Evolutionary conservation across 2,113 vertebrate genomes (phyloP).

Genomic region (Buteo buteo): DNA sequence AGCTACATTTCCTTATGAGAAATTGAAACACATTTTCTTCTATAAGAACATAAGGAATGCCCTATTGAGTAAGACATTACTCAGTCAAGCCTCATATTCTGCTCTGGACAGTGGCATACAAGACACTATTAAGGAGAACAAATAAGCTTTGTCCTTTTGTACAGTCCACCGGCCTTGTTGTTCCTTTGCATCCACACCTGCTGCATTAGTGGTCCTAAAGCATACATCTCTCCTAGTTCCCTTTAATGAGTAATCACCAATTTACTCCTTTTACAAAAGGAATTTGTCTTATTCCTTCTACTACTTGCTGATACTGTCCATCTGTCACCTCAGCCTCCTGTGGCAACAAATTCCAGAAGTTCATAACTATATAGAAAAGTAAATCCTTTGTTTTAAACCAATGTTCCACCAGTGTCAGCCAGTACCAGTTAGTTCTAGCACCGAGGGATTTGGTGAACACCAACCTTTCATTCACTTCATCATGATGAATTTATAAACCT

Average conservation of each 20-base stretch:
- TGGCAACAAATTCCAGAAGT: not conserved
- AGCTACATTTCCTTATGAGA: not conserved
- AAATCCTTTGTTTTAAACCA: not conserved
- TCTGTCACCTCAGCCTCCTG: not conserved
- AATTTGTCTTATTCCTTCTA: not conserved
- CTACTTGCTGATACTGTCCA: not conserved
- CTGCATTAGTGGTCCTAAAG: not conserved
- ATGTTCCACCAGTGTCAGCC: not conserved
- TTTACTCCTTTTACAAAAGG: not conserved
- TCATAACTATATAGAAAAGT: not conserved
- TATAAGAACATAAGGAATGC: not conserved
- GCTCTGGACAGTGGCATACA: not conserved
- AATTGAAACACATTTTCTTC: not conserved
- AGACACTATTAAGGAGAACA: not conserved
- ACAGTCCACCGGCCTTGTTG: not conserved
- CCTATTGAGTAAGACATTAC: not conserved
- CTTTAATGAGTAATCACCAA: not conserved
- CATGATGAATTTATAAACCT: not conserved
- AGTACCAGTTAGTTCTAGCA: not conserved
- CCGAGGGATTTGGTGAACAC: not conserved
- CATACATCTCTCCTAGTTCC: not conserved
- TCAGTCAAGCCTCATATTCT: not conserved
- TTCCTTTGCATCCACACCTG: not conserved
- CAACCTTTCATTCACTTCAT: not conserved
- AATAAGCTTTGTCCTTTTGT: not conserved